Percentiles rank a stretch among this genome's conserved stretches.
These are phyloP conservation scores for Spinus pinus DNA, from an alignment of 2,797 vertebrate species.

Conservation along the genomic window DNA sequence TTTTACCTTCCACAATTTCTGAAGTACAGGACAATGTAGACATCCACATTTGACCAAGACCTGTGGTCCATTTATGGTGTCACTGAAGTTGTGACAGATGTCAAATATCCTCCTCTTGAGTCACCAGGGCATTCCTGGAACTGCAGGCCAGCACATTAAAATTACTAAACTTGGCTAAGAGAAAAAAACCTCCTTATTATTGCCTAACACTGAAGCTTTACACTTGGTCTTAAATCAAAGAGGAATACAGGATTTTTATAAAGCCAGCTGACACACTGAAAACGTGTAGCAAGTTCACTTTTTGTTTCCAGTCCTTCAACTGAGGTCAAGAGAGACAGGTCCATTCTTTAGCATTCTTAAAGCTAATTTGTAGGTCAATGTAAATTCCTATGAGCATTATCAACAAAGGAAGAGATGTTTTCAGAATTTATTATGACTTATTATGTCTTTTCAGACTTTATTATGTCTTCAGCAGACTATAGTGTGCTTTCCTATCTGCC, in stretches of 20 bases:
- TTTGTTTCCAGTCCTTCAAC: not conserved
- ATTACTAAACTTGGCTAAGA: not conserved
- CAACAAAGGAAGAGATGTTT: not conserved
- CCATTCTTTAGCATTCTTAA: not conserved
- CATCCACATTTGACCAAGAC: not conserved
- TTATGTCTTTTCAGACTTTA: not conserved
- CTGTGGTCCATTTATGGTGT: not conserved
- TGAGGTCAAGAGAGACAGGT: not conserved
- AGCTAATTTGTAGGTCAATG: not conserved
- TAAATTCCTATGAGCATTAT: not conserved
- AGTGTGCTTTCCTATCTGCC: not conserved
- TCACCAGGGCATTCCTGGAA: not conserved
- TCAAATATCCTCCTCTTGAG: not conserved
- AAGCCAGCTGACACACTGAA: not conserved
- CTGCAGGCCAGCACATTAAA: not conserved
- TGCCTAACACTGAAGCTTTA: not conserved
- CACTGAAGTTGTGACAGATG: not conserved
- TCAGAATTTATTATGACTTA: not conserved
- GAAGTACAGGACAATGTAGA: not conserved
- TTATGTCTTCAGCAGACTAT: not conserved
- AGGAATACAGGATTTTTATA: not conserved
- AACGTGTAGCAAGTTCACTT: rapidly evolving
- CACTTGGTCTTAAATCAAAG: not conserved
- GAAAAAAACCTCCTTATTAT: rapidly evolving
- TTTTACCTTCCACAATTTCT: not conserved